Evolutionary conservation across 2,888 invertebrate species (phyloP).

Genomic region (Lobophora halterata): DNA sequence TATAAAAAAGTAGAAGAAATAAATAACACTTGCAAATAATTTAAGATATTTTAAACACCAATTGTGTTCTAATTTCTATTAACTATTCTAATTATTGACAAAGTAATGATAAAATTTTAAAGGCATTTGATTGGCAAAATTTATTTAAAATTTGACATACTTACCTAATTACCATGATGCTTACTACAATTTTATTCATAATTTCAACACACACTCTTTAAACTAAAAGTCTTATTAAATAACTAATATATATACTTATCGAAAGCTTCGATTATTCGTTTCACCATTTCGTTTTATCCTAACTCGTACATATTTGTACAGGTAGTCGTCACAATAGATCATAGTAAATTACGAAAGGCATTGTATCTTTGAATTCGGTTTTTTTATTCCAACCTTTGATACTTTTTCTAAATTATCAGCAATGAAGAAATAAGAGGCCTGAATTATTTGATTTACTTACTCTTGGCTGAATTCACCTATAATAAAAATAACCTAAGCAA

Average conservation of each 20-base stretch:
- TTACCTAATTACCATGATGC: too few species aligned
- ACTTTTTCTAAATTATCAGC: background rate
- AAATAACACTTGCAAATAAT: slow-evolving; percentile 53
- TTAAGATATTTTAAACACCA: slow-evolving; percentile 33
- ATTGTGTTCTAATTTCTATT: slow-evolving; percentile 21
- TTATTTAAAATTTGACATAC: slow-evolving; percentile 41
- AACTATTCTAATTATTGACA: slow-evolving; percentile 24
- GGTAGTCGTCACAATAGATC: too few species aligned
- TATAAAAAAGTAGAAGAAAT: slow-evolving; percentile 20
- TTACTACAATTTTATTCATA: slow-evolving; percentile 36
- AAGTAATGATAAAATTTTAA: slow-evolving; percentile 48
- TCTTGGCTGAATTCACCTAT: slow-evolving; percentile 1
- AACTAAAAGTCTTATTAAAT: too few species aligned
- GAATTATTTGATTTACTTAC: too few species aligned
- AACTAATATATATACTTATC: slow-evolving; percentile 6
- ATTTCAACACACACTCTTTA: slow-evolving; percentile 23
- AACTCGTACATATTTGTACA: slow-evolving; percentile 4
- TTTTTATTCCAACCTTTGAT: too few species aligned
- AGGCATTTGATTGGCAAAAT: slow-evolving; percentile 63
- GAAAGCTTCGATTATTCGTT: slow-evolving; percentile 5
- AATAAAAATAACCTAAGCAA: too few species aligned
- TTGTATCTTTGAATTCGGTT: too few species aligned
- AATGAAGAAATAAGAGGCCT: background rate
- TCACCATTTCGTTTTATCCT: background rate
- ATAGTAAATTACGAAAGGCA: too few species aligned